Base-by-base conservation (phyloP, 2,113 vertebrate species). In the Tiliqua scincoides region DNA sequence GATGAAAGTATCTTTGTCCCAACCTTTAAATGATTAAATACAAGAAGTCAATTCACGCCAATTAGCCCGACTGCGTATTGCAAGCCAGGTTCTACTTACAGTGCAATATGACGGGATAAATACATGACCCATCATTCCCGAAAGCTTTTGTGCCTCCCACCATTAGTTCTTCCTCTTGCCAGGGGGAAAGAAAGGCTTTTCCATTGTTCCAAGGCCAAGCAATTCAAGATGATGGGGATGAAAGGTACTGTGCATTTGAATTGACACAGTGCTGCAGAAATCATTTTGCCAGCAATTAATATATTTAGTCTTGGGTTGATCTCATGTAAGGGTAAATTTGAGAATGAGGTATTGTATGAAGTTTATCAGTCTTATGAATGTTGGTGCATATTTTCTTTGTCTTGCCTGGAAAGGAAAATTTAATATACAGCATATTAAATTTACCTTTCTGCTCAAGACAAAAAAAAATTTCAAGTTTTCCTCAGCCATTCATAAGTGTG, bases 1-100 rank as follows among this genome's bases (percentile, higher is more conserved):
- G 18, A 86, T 89, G 85, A 3, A 90, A 88, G 92, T 68, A 83
- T 87, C 79, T 92, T 88, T 30, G 81, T 87, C 90, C 85, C 82
- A 62, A 85, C 82, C 61, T 93, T 93, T 93, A 83, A 91, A 85
- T 89, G 78, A 88, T 89, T 85, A 21, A 40, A 23, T 72, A 35
- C 7, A 71, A 40, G 1, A 72, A 59, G 23, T 17, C 17, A 32
- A 8, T 90, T 21, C 0, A 65, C 62, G 3, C 89, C 81, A 15
- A 89, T 59, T 79, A 86, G 1, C 3, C 27, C 43, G 71, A 4
- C 0, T 79, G 2, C 75, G 0, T 11, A 86, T 48, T 1, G 84
- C 30, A 80, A 89, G 87, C 71, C 0, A 87, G 59, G n/a, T 57
- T 70, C 57, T 40, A 9, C 18, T 52, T 76, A 85, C 74, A 81